Conservation (phyloP, 2,888 invertebrate species). For the Harpagoxenus sublaevis region DNA sequence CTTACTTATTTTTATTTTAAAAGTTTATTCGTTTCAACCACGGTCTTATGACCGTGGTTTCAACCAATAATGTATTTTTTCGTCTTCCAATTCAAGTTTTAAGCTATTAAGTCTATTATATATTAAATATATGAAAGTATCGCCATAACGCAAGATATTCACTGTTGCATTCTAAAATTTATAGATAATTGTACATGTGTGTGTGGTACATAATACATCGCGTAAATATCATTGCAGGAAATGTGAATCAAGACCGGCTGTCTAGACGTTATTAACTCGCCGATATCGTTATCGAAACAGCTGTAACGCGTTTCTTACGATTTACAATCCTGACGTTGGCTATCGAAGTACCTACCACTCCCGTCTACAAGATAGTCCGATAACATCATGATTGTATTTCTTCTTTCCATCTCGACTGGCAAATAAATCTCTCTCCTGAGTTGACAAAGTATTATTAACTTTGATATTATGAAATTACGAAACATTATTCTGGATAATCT, state of each 20-base stretch:
- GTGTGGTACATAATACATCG: neutral
- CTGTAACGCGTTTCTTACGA: slow-evolving; percentile 37
- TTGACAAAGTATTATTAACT: neutral
- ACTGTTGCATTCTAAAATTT: neutral
- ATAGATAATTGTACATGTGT: neutral
- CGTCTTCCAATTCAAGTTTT: neutral
- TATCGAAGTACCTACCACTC: slow-evolving; percentile 17
- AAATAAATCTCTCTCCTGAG: neutral
- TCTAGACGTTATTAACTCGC: slow-evolving; percentile 22
- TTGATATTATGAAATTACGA: neutral
- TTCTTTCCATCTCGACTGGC: neutral
- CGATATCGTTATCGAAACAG: slow-evolving; percentile 53
- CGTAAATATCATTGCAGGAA: neutral
- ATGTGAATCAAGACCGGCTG: neutral
- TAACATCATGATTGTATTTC: neutral
- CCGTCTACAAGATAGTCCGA: neutral
- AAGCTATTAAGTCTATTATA: neutral
- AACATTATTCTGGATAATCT: neutral
- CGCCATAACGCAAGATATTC: neutral
- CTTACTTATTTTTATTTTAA: neutral
- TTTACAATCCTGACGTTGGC: slow-evolving; percentile 33
- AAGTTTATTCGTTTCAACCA: neutral
- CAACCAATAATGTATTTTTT: neutral
- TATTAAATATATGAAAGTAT: neutral
- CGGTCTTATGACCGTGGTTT: neutral